A percentile compares a stretch with the other conserved stretches of the same genome.
These are phyloP conservation scores for Lagocephalus sceleratus DNA, from an alignment of 2,797 vertebrate genomes.

Conservation along the genomic window DNA sequence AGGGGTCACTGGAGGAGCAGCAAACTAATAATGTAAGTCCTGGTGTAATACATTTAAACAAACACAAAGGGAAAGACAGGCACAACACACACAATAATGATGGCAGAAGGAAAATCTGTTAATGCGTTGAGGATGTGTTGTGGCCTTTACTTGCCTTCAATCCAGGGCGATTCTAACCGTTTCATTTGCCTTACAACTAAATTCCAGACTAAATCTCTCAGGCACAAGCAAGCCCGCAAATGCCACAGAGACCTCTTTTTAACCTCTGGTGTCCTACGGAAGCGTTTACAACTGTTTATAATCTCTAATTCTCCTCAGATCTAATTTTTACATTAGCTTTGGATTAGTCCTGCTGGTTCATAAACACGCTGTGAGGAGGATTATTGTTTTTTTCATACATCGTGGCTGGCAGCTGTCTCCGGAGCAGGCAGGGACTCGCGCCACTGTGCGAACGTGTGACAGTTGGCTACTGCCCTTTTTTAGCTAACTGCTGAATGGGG, in stretches of 20 bases:
- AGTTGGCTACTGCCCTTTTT: slow-evolving; percentile 49
- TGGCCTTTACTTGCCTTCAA: too few species aligned
- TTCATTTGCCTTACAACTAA: not conserved
- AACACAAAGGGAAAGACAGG: too few species aligned
- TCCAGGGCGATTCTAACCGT: too few species aligned
- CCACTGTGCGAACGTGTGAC: slow-evolving; percentile 54
- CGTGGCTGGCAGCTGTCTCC: slow-evolving; percentile 39
- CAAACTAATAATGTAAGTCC: too few species aligned
- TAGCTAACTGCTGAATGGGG: slow-evolving; percentile 36
- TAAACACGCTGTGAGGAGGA: not conserved
- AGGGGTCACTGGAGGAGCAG: too few species aligned
- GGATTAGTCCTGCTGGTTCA: slow-evolving; percentile 1
- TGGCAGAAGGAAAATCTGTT: too few species aligned
- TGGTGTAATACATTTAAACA: too few species aligned
- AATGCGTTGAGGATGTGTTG: too few species aligned
- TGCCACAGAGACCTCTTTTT: slow-evolving; percentile 11
- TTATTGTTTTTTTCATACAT: slow-evolving; percentile 24
- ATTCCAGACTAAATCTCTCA: not conserved
- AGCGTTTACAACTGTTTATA: slow-evolving; percentile 3
- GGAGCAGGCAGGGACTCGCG: slow-evolving; percentile 62
- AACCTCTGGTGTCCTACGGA: slow-evolving; percentile 11
- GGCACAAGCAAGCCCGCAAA: not conserved
- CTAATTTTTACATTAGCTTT: slow-evolving; percentile 13
- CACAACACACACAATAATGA: too few species aligned
- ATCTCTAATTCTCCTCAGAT: slow-evolving; percentile 6